These are phyloP conservation scores for Arothron firmamentum DNA, from an alignment of 2,113 vertebrate genomes.

Conservation along the genomic window DNA sequence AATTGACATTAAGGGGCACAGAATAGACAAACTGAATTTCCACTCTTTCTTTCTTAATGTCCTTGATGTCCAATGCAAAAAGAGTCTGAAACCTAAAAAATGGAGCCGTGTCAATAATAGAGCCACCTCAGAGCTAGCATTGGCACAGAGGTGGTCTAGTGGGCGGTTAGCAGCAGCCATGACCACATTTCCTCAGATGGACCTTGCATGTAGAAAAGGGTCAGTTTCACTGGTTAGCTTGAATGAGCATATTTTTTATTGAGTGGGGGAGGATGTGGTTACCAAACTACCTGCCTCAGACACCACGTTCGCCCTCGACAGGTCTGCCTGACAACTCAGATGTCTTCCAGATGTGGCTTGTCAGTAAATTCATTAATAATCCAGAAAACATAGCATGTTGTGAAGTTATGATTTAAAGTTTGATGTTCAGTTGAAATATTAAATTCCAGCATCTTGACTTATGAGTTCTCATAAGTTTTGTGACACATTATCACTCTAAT, in stretches of 20 bases:
- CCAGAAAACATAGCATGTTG: not conserved
- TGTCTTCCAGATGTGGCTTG: constrained; percentile 53
- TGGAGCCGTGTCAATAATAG: constrained; percentile 5
- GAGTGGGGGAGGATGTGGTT: constrained; percentile 40
- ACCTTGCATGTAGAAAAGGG: not conserved
- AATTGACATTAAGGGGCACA: too few relatives aligned
- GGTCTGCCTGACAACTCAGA: constrained; percentile 22
- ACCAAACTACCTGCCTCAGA: constrained; percentile 45
- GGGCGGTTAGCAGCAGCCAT: constrained; percentile 4
- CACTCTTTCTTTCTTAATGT: not conserved
- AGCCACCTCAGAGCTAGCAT: constrained; percentile 16
- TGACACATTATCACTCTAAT: too few relatives aligned
- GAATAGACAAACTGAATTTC: not conserved
- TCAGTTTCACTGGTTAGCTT: constrained; percentile 9
- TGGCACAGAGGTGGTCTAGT: constrained; percentile 1
- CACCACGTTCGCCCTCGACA: constrained; percentile 16
- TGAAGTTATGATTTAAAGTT: not conserved
- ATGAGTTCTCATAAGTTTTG: not conserved
- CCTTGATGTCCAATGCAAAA: not conserved
- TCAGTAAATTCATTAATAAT: constrained; percentile 34
- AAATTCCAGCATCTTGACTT: not conserved
- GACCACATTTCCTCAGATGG: constrained; percentile 18
- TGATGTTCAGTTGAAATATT: constrained; percentile 1
- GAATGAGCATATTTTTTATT: constrained; percentile 21
- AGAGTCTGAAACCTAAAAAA: not conserved